A percentile compares a stretch with the other conserved stretches of the same genome.
These are phyloP conservation scores for Serranus cabrilla DNA, from an alignment of 2,797 vertebrate genomes.

Conservation along the genomic window DNA sequence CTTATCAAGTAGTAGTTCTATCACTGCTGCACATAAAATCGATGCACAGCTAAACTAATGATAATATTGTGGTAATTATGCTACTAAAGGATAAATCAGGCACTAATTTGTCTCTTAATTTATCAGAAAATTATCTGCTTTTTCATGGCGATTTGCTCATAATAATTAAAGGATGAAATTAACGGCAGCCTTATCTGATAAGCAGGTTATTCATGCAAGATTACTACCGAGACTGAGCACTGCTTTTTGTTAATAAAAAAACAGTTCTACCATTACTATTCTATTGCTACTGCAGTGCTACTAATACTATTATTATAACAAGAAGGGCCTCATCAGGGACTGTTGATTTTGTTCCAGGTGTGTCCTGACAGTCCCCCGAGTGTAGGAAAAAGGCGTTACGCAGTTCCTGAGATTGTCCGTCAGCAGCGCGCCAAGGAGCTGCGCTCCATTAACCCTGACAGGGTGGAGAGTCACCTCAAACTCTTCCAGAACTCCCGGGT, in stretches of 20 bases:
- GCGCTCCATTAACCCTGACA: constrained; percentile 75
- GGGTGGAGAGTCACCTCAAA: constrained; percentile 79
- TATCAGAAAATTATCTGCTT: constrained; percentile 25
- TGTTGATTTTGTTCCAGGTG: constrained; percentile 74
- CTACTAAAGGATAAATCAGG: constrained; percentile 31
- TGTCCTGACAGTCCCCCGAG: constrained; percentile 91
- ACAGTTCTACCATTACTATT: not conserved
- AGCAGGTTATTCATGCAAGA: constrained; percentile 57
- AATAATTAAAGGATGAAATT: constrained; percentile 58
- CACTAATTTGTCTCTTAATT: constrained; percentile 42
- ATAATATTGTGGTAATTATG: constrained; percentile 36
- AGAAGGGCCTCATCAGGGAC: not conserved
- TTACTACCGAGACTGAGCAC: constrained; percentile 35
- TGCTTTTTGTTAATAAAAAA: constrained; percentile 5
- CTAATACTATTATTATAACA: not conserved
- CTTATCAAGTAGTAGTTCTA: not conserved
- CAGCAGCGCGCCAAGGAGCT: constrained; percentile 83
- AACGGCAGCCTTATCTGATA: constrained; percentile 54
- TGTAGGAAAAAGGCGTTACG: constrained; percentile 89
- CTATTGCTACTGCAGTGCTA: constrained; percentile 1
- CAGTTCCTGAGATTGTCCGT: constrained; percentile 92
- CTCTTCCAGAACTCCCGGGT: constrained; percentile 87
- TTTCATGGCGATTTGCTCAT: constrained; percentile 30
- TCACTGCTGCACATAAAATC: not conserved
- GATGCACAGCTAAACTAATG: constrained; percentile 9